A percentile compares a stretch with the other conserved stretches of the same genome.
phyloP scores from a whole-genome alignment of 2,797 vertebrate genomes.

The Mus spretus region DNA sequence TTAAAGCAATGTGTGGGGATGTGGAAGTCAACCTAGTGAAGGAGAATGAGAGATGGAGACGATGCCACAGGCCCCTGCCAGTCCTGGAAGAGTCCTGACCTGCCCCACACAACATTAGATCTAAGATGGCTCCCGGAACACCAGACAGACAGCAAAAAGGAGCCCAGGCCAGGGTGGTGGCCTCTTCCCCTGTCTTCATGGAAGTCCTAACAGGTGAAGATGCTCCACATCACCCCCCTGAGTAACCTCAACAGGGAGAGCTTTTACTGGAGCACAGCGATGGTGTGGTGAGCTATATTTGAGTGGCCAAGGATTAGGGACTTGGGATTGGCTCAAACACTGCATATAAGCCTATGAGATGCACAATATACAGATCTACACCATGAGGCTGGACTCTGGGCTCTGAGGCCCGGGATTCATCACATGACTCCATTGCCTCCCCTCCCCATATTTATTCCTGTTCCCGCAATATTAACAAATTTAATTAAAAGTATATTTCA shows the following conservation, averaged over 20 bases:
- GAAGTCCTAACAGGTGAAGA: background rate
- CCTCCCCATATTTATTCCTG: background rate
- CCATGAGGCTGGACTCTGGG: background rate
- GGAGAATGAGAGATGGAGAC: background rate
- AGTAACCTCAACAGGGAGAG: background rate
- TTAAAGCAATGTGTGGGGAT: conserved; percentile 1
- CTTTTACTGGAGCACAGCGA: background rate
- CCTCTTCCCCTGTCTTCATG: background rate
- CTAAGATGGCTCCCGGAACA: background rate
- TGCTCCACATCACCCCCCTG: background rate
- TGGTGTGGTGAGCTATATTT: background rate
- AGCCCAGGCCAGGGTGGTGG: background rate
- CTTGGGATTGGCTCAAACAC: background rate
- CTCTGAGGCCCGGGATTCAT: background rate
- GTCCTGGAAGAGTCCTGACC: background rate
- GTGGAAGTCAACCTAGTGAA: background rate
- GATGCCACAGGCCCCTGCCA: fast-evolving
- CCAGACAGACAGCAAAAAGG: too few relatives aligned
- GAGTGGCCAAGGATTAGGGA: background rate
- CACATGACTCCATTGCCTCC: background rate
- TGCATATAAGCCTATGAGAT: background rate
- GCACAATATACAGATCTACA: background rate
- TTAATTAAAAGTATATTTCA: background rate
- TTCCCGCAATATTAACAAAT: background rate
- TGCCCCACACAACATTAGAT: background rate